Conservation (phyloP, 2,888 invertebrate genomes). For the Thyatira batis region DNA sequence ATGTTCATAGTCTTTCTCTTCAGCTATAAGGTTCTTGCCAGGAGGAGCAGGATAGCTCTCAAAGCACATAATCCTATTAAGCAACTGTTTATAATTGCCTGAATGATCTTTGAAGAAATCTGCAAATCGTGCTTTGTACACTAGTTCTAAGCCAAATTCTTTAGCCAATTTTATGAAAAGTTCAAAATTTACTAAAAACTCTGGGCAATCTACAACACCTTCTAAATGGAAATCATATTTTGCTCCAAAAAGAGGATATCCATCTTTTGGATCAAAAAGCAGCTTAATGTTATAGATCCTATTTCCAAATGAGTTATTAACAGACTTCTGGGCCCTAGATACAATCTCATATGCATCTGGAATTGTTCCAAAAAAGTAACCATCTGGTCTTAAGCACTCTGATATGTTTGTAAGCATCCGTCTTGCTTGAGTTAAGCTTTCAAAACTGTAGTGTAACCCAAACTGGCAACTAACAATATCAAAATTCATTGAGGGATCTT, state of each 20-base stretch:
- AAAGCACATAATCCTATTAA: conserved; percentile 90
- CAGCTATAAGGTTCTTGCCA: conserved; percentile 80
- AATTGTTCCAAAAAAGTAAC: conserved; percentile 98
- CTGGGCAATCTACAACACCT: conserved; percentile 98
- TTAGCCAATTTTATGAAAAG: conserved; percentile 88
- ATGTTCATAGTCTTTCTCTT: conserved; percentile 87
- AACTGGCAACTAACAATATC: conserved; percentile 98
- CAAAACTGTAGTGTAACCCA: conserved; percentile 98
- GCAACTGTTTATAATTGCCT: conserved; percentile 72
- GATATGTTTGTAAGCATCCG: conserved; percentile 96
- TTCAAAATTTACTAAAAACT: conserved; percentile 97
- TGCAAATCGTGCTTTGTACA: conserved; percentile 87
- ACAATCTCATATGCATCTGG: conserved; percentile 97
- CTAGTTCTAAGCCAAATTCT: conserved; percentile 87
- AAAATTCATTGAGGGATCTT: conserved; percentile 89
- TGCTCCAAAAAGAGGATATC: conserved; percentile 95
- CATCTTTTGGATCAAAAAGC: conserved; percentile 83
- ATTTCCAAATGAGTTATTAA: conserved; percentile 87
- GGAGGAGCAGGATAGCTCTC: conserved; percentile 90
- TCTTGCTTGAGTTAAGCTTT: conserved; percentile 93
- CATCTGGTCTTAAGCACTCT: conserved; percentile 93
- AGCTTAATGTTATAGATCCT: conserved; percentile 89
- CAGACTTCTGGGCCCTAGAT: conserved; percentile 84
- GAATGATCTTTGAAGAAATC: conserved; percentile 88
- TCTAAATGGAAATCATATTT: conserved; percentile 98